Base-by-base conservation (phyloP, 2,888 invertebrate genomes). In the Prenolepis imparis region DNA sequence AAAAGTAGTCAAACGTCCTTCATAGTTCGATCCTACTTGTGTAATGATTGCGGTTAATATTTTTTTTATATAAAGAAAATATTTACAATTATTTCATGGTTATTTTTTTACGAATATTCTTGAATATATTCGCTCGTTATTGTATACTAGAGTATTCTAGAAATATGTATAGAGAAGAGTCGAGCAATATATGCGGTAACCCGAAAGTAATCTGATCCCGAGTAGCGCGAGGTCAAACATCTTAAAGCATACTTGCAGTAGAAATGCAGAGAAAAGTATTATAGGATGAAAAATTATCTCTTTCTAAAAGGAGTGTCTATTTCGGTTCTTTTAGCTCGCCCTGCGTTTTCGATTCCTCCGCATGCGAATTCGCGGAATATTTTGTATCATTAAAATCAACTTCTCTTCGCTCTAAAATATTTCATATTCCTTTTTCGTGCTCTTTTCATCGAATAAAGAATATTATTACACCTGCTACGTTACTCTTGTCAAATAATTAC, bases 121-220 rank as follows among this genome's bases (percentile, higher is more conserved):
- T 41, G n/a, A 61, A 41, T 41, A n/a, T n/a, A n/a, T n/a, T 44
- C 12, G 24, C 18, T 21, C 18, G 18, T 67, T 67, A 11, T 28
- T 28, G 28, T 28, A 28, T 3, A 48, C 11, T 2, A 28, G 28
- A 21, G 21, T 9, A 32, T 59, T 39, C 48, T 0, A 18, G 21
- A 55, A 28, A 39, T 18, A 24, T n/a, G n/a, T 18, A 2, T 52
- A 48, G 18, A 48, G 36, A 36, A 66, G 28, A 24, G 11, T 67
- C 21, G 21, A 15, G 36, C 39, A 28, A 77, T 24, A 15, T 18
- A 52, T 8, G 12, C 41, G 66, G 15, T n/a, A 21, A 55, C 18
- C 24, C n/a, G n/a, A 18, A n/a, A 36, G 55, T 55, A 57, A 77
- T 77, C 41, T 55, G 72, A 68, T 57, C 28, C 41, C 55, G 44